Conservation (phyloP, 2,113 vertebrate species). For the Psilopogon haemacephalus region DNA sequence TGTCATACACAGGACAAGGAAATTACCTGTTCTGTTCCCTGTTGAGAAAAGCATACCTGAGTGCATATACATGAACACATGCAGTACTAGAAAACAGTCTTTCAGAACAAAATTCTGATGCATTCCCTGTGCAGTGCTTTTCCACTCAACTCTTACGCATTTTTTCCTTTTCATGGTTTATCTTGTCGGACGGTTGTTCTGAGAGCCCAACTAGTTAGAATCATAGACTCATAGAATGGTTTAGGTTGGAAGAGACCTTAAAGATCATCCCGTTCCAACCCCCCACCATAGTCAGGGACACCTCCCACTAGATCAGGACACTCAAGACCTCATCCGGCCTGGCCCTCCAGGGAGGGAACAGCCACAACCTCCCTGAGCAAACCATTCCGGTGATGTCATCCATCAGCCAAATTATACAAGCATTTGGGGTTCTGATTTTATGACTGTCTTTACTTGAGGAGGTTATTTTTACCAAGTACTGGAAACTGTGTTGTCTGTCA, state of each 20-base stretch:
- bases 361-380: too few relatives aligned
- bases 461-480: background rate
- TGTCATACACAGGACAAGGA: background rate
- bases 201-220: too few relatives aligned
- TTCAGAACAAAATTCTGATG: background rate
- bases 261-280: too few relatives aligned
- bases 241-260: too few relatives aligned
- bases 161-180: background rate
- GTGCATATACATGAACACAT: background rate
- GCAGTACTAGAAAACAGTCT: background rate
- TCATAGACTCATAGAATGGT: too few relatives aligned
- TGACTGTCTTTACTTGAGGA: constrained; percentile 6
- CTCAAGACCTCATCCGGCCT: too few relatives aligned
- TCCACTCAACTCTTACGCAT: background rate
- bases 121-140: background rate
- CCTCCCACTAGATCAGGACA: too few relatives aligned
- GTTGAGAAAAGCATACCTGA: background rate
- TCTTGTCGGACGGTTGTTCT: too few relatives aligned
- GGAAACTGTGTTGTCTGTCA: constrained; percentile 12
- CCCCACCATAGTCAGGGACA: too few relatives aligned
- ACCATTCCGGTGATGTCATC: too few relatives aligned
- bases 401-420: constrained; percentile 7
- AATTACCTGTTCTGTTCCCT: background rate
- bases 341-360: too few relatives aligned
- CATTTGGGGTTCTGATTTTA: constrained; percentile 30